A percentile compares a stretch with the other conserved stretches of the same genome.
phyloP scores from a whole-genome alignment of 2,888 invertebrate species.

The Seira ritae region DNA sequence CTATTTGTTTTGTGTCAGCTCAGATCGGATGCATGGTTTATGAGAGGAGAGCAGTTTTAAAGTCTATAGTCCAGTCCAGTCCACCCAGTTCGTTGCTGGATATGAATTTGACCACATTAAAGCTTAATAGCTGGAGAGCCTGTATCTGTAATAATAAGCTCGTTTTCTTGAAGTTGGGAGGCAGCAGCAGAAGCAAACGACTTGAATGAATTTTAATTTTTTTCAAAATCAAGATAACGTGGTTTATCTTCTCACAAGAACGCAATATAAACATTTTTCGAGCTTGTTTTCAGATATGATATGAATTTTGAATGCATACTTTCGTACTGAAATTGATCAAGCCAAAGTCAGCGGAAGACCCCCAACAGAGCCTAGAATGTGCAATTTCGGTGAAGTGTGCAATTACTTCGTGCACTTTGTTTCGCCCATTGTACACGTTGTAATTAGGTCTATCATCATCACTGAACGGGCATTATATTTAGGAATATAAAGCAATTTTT shows the following conservation, averaged over 20 bases:
- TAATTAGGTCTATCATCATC: constrained; percentile 36
- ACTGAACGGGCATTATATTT: too few relatives aligned
- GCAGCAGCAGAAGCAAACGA: too few relatives aligned
- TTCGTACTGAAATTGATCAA: too few relatives aligned
- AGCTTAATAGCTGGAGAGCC: neutral
- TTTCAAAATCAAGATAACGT: constrained; percentile 27
- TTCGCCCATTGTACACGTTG: neutral
- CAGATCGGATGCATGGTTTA: neutral
- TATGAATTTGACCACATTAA: neutral
- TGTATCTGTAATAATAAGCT: neutral
- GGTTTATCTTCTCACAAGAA: neutral
- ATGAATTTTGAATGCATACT: neutral
- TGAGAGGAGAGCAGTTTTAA: neutral
- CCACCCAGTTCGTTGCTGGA: neutral
- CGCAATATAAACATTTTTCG: constrained; percentile 24
- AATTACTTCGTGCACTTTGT: constrained; percentile 19
- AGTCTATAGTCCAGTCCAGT: neutral
- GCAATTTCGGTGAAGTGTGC: neutral
- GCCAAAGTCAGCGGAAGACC: neutral
- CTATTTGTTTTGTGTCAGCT: constrained; percentile 29
- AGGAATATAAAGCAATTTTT: neutral
- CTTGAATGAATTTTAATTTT: constrained; percentile 21
- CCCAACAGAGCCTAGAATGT: neutral
- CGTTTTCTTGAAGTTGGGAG: neutral
- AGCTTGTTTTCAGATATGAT: neutral